Evolutionary conservation across 1,140 invertebrate genomes (phyloP).

Genomic region (Aleiodes sp.): DNA sequence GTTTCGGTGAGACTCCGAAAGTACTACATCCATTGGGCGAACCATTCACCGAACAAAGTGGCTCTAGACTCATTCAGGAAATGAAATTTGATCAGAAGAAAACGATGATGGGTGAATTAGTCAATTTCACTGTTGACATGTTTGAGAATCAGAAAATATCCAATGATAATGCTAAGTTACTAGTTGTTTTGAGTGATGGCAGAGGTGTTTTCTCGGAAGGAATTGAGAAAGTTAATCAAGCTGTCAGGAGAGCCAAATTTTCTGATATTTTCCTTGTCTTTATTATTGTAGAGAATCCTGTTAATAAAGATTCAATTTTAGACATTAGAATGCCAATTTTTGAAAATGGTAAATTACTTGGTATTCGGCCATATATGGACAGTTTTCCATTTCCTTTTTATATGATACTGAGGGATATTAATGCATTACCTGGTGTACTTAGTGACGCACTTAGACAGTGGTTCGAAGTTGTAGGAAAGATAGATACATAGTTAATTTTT

Average conservation of each 20-base stretch:
- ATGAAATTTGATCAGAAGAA: constrained; percentile 84
- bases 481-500: constrained; percentile 54
- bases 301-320: constrained; percentile 91
- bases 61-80: constrained; percentile 79
- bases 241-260: constrained; percentile 82
- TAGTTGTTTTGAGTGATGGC: constrained; percentile 95
- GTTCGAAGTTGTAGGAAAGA: constrained; percentile 93
- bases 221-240: constrained; percentile 76
- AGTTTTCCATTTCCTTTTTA: constrained; percentile 99
- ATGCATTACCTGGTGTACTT: constrained; percentile 85
- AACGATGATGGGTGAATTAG: constrained; percentile 81
- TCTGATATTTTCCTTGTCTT: constrained; percentile 93
- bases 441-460: constrained; percentile 97
- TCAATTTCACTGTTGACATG: constrained; percentile 80
- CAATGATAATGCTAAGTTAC: constrained; percentile 82
- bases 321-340: constrained; percentile 86
- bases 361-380: constrained; percentile 86
- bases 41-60: constrained; percentile 84
- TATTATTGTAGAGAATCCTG: constrained; percentile 93
- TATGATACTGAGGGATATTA: constrained; percentile 89
- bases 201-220: constrained; percentile 93
- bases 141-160: constrained; percentile 69
- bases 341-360: constrained; percentile 70
- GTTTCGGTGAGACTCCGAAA: constrained; percentile 89
- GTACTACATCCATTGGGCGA: constrained; percentile 88